Evolutionary conservation across 1,140 invertebrate species (phyloP).

Genomic region (Hormaphis cornu): DNA sequence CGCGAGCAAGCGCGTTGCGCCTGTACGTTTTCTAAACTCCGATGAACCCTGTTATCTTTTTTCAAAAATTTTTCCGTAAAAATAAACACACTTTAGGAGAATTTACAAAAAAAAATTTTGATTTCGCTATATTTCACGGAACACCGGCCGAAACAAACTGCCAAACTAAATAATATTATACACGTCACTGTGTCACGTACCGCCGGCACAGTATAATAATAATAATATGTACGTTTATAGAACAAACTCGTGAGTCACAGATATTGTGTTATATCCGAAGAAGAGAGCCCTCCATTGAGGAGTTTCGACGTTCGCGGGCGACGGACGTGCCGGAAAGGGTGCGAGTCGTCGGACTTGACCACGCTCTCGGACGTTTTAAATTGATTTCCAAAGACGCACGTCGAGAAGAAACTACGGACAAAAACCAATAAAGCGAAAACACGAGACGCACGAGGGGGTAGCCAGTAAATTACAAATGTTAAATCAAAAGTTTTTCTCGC

Average conservation of each 20-base stretch:
- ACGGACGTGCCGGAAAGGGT: neutral
- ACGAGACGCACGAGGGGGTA: neutral
- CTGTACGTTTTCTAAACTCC: too few relatives aligned
- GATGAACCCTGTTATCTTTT: too few relatives aligned
- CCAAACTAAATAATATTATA: too few relatives aligned
- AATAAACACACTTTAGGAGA: too few relatives aligned
- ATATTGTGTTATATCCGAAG: neutral
- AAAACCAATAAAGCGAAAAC: conserved; percentile 28
- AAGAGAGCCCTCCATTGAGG: neutral
- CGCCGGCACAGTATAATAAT: too few relatives aligned
- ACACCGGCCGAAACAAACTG: too few relatives aligned
- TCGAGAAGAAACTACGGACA: neutral
- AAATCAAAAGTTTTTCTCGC: conserved; percentile 11
- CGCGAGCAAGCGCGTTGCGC: too few relatives aligned
- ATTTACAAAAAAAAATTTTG: too few relatives aligned
- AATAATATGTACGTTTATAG: too few relatives aligned
- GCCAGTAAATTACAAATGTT: conserved; percentile 15
- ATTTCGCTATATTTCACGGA: too few relatives aligned
- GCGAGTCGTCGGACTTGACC: neutral
- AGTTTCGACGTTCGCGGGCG: neutral
- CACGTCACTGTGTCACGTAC: too few relatives aligned
- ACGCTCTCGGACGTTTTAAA: conserved; percentile 24
- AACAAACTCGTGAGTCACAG: neutral
- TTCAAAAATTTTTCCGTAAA: too few relatives aligned
- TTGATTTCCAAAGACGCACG: conserved; percentile 14